Evolutionary conservation across 2,888 invertebrate genomes (phyloP).

Genomic region (Andrena praecox): DNA sequence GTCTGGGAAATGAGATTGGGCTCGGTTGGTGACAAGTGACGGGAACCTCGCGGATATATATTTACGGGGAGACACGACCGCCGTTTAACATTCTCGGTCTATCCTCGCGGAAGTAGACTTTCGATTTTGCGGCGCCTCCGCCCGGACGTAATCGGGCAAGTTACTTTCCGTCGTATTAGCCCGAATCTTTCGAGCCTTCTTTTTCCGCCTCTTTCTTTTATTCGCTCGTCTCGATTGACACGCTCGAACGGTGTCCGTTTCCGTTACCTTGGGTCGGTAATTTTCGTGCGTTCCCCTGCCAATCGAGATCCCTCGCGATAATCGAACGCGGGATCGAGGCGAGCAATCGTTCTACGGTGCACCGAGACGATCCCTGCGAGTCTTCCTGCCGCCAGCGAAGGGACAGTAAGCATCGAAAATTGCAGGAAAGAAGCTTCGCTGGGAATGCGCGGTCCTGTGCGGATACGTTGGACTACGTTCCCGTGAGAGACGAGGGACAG

Average conservation of each 20-base stretch:
- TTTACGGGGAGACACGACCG: neutral
- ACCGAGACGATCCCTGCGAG: neutral
- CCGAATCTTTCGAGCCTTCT: neutral
- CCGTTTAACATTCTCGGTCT: constrained; percentile 17
- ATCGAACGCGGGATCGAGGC: neutral
- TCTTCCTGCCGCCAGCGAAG: neutral
- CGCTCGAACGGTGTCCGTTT: constrained; percentile 9
- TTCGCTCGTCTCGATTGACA: neutral
- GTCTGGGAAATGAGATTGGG: constrained; percentile 30
- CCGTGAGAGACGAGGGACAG: constrained; percentile 20
- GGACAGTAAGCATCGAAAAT: constrained; percentile 47
- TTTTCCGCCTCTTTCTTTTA: neutral
- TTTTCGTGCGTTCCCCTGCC: neutral
- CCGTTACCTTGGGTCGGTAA: constrained; percentile 24
- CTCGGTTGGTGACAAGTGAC: neutral
- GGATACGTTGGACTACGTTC: constrained; percentile 37
- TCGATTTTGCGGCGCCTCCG: constrained; percentile 25
- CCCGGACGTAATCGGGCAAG: neutral
- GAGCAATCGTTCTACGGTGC: neutral
- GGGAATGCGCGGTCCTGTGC: constrained; percentile 66
- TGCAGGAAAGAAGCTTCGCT: constrained; percentile 17
- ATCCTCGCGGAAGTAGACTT: neutral
- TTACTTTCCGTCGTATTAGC: neutral
- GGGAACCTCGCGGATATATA: constrained; percentile 7
- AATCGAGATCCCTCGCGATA: neutral